Evolutionary conservation across 2,113 vertebrate genomes (phyloP).

Genomic region (Cromileptes altivelis): DNA sequence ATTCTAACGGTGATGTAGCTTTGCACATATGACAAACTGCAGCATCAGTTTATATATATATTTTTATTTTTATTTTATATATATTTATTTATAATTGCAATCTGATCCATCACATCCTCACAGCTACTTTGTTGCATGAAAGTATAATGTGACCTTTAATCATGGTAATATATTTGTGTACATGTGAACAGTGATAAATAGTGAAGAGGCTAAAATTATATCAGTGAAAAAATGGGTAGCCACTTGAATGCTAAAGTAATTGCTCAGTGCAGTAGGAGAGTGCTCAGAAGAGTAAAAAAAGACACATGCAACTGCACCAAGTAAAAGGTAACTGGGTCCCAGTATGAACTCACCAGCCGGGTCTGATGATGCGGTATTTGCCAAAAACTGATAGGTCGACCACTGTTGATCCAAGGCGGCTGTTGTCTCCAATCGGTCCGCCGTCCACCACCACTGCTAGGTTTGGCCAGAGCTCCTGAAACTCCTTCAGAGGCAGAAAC

Average conservation of each 20-base stretch:
- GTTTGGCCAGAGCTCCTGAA: conserved; percentile 93
- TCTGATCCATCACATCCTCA: background rate
- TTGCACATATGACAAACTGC: background rate
- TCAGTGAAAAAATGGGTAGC: background rate
- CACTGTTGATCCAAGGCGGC: conserved; percentile 94
- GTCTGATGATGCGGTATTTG: conserved; percentile 90
- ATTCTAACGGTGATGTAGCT: background rate
- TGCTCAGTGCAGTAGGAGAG: background rate
- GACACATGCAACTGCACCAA: background rate
- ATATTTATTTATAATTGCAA: background rate
- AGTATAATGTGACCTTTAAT: background rate
- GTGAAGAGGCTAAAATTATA: too few species aligned
- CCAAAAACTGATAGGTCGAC: conserved; percentile 90
- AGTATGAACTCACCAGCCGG: conserved; percentile 90
- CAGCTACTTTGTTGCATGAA: background rate
- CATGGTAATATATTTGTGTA: background rate
- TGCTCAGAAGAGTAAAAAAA: background rate
- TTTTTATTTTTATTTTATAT: too few species aligned
- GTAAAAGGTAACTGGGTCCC: too few species aligned
- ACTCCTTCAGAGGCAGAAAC: conserved; percentile 86
- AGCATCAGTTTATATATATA: background rate
- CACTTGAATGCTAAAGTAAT: background rate
- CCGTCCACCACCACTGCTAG: conserved; percentile 92
- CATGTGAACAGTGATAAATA: background rate
- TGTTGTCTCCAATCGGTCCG: conserved; percentile 89